Conservation (phyloP, 2,797 vertebrate species). For the Threskiornis aethiopicus region DNA sequence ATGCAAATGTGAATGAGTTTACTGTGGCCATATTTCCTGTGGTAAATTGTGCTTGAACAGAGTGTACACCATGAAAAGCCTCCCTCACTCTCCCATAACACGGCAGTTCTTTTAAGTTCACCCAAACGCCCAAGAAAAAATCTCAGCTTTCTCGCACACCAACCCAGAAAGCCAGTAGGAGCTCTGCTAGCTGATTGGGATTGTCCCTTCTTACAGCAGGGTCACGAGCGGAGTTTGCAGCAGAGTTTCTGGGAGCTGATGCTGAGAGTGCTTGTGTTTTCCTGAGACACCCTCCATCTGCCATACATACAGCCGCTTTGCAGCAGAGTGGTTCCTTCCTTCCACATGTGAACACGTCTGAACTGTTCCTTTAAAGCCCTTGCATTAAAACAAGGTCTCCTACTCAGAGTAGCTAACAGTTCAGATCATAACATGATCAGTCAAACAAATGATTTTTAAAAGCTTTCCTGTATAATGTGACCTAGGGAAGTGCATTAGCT, state of each 20-base stretch:
- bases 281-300: neutral
- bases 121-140: neutral
- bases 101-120: neutral
- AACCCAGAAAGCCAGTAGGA: neutral
- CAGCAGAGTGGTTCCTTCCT: neutral
- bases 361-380: neutral
- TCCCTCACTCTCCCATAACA: neutral
- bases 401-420: neutral
- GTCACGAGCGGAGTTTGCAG: neutral
- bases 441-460: slow-evolving; percentile 49
- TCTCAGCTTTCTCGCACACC: neutral
- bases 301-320: neutral
- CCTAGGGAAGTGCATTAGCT: slow-evolving; percentile 20
- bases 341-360: neutral
- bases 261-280: neutral
- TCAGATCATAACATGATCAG: neutral
- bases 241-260: neutral
- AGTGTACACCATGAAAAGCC: neutral
- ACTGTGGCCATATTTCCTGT: neutral
- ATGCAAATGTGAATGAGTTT: neutral
- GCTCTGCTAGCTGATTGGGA: neutral
- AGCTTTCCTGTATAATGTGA: slow-evolving; percentile 23
- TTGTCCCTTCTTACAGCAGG: neutral
- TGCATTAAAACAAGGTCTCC: neutral
- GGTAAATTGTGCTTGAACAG: neutral